Percentiles rank a stretch among this genome's conserved stretches.
Evolutionary conservation across 2,113 vertebrate species (phyloP).

Genomic region (Scatophagus argus): DNA sequence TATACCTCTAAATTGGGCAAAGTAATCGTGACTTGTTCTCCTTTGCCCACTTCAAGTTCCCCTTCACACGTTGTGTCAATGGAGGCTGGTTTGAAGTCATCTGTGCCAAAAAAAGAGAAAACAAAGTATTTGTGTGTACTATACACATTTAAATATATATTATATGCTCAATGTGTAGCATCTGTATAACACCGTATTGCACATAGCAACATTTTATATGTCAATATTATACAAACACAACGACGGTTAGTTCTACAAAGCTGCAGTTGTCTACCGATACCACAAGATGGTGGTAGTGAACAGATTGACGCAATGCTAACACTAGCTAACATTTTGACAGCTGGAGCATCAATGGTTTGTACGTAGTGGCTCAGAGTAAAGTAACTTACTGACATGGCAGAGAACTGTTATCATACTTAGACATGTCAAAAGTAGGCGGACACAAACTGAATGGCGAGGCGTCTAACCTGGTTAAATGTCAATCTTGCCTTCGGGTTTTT

Average conservation of each 20-base stretch:
- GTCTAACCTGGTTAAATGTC: not conserved
- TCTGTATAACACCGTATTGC: too few species aligned
- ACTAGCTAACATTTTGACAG: slow-evolving; percentile 51
- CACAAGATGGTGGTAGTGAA: slow-evolving; percentile 59
- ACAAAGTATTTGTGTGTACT: not conserved
- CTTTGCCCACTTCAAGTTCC: slow-evolving; percentile 96
- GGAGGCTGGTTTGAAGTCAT: slow-evolving; percentile 99
- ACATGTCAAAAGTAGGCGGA: rapidly evolving
- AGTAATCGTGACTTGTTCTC: slow-evolving; percentile 98
- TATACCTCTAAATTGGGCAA: slow-evolving; percentile 97
- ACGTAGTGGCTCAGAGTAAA: not conserved
- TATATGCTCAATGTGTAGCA: too few species aligned
- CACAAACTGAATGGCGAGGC: not conserved
- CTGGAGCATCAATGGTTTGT: not conserved
- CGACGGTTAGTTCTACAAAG: not conserved
- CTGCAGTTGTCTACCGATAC: not conserved
- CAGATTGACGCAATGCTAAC: slow-evolving; percentile 19
- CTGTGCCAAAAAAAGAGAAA: slow-evolving; percentile 74
- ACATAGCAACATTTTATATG: not conserved
- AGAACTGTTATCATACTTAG: rapidly evolving
- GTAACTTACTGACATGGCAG: not conserved
- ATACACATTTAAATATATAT: not conserved
- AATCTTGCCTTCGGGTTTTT: slow-evolving; percentile 11
- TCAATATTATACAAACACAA: not conserved
- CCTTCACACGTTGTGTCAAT: slow-evolving; percentile 97